A percentile compares a stretch with the other conserved stretches of the same genome.
These are phyloP conservation scores for Volucella inflata DNA, from an alignment of 2,888 invertebrate genomes.

Conservation along the genomic window DNA sequence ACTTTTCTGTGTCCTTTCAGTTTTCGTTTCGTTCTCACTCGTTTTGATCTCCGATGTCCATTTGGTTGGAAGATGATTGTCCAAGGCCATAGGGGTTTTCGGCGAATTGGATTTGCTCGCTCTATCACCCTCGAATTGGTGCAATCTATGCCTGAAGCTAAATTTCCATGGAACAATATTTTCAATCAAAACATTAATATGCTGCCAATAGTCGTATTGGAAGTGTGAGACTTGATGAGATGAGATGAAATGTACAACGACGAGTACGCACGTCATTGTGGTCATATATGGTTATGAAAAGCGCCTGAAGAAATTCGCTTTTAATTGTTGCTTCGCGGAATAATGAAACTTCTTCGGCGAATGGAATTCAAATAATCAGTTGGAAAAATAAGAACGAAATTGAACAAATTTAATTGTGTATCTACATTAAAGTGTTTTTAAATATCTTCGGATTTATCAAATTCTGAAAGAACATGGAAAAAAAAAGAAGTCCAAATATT, in stretches of 20 bases:
- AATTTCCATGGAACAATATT: conserved; percentile 71
- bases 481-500: no score
- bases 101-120: conserved; percentile 54
- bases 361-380: no score
- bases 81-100: conserved; percentile 6
- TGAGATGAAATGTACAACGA: not conserved
- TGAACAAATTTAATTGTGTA: no score
- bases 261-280: conserved; percentile 7
- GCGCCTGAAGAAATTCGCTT: conserved; percentile 21
- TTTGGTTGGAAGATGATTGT: conserved; percentile 3
- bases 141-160: conserved; percentile 55
- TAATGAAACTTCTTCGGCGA: not conserved
- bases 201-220: conserved; percentile 4
- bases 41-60: conserved; percentile 5
- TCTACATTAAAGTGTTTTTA: no score
- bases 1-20: not conserved
- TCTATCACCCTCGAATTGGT: conserved; percentile 71
- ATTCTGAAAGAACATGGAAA: no score
- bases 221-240: not conserved
- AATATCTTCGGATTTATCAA: no score
- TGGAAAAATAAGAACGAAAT: no score
- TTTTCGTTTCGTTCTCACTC: not conserved
- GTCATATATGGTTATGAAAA: conserved; percentile 13
- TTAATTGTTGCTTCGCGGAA: conserved; percentile 12
- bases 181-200: conserved; percentile 69